Evolutionary conservation across 2,797 vertebrate genomes (phyloP).

Genomic region (Phalloptychus januarius): DNA sequence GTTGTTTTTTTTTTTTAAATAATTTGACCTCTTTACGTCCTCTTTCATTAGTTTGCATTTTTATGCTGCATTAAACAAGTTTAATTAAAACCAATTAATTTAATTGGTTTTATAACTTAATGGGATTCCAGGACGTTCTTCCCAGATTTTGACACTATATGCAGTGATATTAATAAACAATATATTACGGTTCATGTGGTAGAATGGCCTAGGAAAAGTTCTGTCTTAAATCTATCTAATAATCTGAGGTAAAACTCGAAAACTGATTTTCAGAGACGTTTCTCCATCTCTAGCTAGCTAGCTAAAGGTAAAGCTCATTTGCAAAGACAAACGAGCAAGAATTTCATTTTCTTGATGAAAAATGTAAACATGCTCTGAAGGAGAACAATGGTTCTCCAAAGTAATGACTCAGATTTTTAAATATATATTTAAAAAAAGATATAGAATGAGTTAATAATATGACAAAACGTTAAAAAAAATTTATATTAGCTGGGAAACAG

Average conservation of each 20-base stretch:
- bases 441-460: neutral
- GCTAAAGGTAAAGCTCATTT: neutral
- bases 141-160: neutral
- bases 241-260: neutral
- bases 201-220: neutral
- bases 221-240: neutral
- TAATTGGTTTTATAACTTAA: too few relatives aligned
- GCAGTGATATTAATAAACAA: neutral
- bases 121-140: neutral
- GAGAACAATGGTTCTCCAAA: neutral
- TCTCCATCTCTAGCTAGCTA: neutral
- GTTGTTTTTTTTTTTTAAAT: too few relatives aligned
- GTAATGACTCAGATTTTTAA: neutral
- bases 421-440: neutral
- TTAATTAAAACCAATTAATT: too few relatives aligned
- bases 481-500: neutral
- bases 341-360: neutral
- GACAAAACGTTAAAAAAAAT: neutral
- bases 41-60: neutral
- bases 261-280: neutral
- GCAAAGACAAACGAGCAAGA: neutral
- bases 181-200: neutral
- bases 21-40: neutral
- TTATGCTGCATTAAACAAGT: neutral
- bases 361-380: neutral